Evolutionary conservation across 2,113 vertebrate genomes (phyloP).

Genomic region (Lophura nycthemera): DNA sequence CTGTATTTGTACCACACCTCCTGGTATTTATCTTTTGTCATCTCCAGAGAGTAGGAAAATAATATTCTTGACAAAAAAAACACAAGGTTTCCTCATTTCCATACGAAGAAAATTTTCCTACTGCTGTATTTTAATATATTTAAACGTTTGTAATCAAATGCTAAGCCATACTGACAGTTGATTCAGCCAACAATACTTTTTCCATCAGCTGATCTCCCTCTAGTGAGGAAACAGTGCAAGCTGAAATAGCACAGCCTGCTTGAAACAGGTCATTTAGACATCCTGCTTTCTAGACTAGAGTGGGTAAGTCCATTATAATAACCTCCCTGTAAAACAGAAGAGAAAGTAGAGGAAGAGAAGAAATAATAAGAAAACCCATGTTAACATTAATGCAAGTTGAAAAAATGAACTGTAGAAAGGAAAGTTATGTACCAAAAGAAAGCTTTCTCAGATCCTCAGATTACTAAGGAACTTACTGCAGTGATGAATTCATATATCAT

Average conservation of each 20-base stretch:
- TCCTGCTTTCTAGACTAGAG: neutral
- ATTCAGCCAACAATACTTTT: neutral
- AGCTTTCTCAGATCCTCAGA: neutral
- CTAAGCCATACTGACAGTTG: neutral
- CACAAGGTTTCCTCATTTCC: neutral
- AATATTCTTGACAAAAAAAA: neutral
- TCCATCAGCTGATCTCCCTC: neutral
- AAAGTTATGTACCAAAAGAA: neutral
- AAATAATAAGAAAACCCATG: neutral
- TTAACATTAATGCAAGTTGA: neutral
- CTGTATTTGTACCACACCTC: neutral
- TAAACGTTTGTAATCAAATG: neutral
- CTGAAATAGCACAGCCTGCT: neutral
- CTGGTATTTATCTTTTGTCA: neutral
- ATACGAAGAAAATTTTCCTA: neutral
- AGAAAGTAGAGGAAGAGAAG: neutral
- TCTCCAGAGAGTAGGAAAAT: neutral
- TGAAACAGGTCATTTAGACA: neutral
- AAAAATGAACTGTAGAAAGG: neutral
- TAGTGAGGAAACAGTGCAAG: neutral
- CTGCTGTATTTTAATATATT: neutral
- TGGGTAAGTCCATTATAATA: neutral
- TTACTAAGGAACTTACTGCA: neutral
- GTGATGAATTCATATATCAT: fast-evolving
- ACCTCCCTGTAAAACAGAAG: neutral